Base-by-base conservation (phyloP, 2,888 invertebrate species). In the Gymnocheta viridis region DNA sequence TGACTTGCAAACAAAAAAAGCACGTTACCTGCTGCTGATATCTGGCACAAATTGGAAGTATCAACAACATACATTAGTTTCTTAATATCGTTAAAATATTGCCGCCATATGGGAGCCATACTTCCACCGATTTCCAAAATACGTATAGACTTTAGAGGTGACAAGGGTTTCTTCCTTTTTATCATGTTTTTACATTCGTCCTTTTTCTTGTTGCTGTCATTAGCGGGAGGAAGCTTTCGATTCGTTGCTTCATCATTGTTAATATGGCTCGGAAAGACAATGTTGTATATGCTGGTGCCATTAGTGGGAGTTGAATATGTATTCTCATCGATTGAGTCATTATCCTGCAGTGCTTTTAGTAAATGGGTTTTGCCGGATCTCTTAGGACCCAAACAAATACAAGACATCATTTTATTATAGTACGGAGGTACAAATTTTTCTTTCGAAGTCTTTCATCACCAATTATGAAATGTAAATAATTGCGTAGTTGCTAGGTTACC, bases 41-140 rank as follows among this genome's bases (percentile, higher is more conserved):
- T 96, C 92, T 96, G 96, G 88, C 97, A 97, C 49, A 97, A 92
- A 92, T 97, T 96, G 12, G 96, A 96, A 0, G 96, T 95, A 89
- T 97, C 97, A 19, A 97, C 95, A 0, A 96, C 96, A 88, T 95
- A 97, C 83, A 97, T 94, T 1, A 97, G 93, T 91, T 95, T 95
- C 82, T 93, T 93, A 0, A 92, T 91, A 67, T 94, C 94, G 54
- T 93, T 93, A 86, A 95, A 95, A 90, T 96, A 96, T 89, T 95
- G 95, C 24, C 93, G 94, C 97, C 97, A 97, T 67, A 97, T 93
- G 4, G 96, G 95, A 69, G 96, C 96, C 95, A 97, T 96, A 85
- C 94, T 94, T 2, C 97, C 96, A 0, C 97, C 97, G 29, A 97
- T 93, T 92, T 97, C 97, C 69, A 96, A 92, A 17, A 97, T 93